Percentiles rank a stretch among this genome's conserved stretches.
These are phyloP conservation scores for Numenius arquata DNA, from an alignment of 2,113 vertebrate species.

Conservation along the genomic window DNA sequence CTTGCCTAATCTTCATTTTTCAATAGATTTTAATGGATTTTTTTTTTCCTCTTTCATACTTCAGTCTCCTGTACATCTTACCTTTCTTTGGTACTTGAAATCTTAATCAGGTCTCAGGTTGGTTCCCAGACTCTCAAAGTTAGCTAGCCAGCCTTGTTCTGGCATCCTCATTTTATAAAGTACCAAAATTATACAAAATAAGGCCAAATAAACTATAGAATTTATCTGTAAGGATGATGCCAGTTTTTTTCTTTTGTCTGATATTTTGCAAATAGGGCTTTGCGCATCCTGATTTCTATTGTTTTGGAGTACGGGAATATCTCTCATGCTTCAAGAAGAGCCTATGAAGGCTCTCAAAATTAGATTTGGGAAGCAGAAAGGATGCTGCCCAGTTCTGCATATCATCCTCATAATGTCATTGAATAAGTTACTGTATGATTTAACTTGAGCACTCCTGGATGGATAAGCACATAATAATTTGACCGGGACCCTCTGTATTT, in stretches of 20 bases:
- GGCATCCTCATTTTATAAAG: background rate
- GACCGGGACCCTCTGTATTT: background rate
- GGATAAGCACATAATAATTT: background rate
- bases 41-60: background rate
- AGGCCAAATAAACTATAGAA: background rate
- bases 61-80: background rate
- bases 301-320: background rate
- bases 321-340: background rate
- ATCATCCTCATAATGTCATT: background rate
- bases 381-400: fast-evolving
- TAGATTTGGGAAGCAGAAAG: background rate
- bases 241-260: background rate
- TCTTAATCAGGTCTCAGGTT: background rate
- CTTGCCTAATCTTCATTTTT: background rate
- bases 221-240: fast-evolving
- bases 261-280: background rate
- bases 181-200: background rate
- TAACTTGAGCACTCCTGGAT: background rate
- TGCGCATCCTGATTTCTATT: background rate
- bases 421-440: background rate
- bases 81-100: background rate
- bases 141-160: background rate
- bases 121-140: background rate
- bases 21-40: fast-evolving
- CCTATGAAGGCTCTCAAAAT: background rate